Base-by-base conservation (phyloP, 2,797 vertebrate genomes). In the Typhlichthys eigenmanni region DNA sequence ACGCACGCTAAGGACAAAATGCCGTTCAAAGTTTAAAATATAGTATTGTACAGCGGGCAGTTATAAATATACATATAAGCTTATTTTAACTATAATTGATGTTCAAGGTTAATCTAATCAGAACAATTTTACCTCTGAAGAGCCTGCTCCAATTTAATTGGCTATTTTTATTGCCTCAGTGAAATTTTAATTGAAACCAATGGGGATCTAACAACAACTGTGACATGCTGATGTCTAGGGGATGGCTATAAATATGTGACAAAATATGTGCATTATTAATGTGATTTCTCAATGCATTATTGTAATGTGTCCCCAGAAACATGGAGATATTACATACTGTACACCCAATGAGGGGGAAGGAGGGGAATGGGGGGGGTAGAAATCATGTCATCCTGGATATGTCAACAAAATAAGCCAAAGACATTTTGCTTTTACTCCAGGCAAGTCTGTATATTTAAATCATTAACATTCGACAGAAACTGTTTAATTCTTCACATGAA, bases 51-150 rank as follows among this genome's bases (percentile, higher is more conserved):
- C 60, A 65, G 68, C 71, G 72, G 78, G 75, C 77, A 69, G 80
- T 84, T 90, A 88, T 85, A 91, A 91, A 90, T 91, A 88, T 75
- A 89, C 83, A 91, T 85, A 85, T 84, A 83, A 79, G 78, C 79
- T 91, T 92, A 89, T 91, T 89, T 91, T 89, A 91, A 92, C 89
- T 82, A 77, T 89, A 91, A 92, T 88, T 93, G 89, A 87, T 88
- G 90, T 92, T 89, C 90, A 93, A 94, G 93, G 92, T 93, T 92
- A 93, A 94, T 93, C 92, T 90, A 94, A 94, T 94, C 91, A 92
- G 89, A 87, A 88, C 87, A 88, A 91, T 91, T 88, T 79, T 90
- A 91, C 86, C 85, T 90, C 89, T 85, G 89, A 93, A 93, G 91
- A 91, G 90, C 81, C 89, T 92, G 92, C 89, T 93, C 92, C 90